Conservation (phyloP, 2,113 vertebrate genomes). For the Leptosomus discolor region DNA sequence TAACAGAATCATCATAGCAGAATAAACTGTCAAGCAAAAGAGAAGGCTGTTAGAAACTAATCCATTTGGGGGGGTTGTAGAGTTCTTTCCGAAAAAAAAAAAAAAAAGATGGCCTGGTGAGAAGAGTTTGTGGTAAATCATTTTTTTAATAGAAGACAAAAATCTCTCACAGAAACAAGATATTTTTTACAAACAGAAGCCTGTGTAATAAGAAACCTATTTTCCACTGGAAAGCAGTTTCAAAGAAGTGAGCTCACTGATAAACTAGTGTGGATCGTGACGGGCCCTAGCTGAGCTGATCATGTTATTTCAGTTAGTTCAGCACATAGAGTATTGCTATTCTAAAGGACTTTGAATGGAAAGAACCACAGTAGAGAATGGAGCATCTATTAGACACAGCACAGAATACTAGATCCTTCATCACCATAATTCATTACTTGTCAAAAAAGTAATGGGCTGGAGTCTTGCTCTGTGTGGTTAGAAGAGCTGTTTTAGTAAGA, state of each 20-base stretch:
- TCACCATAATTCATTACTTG: not conserved
- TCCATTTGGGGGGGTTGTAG: rapidly evolving
- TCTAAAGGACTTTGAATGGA: not conserved
- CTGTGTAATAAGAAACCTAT: not conserved
- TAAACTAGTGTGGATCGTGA: not conserved
- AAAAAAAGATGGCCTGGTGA: not conserved
- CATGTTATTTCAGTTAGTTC: not conserved
- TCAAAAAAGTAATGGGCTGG: not conserved
- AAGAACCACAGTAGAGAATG: not conserved
- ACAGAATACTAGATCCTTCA: not conserved
- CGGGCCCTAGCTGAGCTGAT: not conserved
- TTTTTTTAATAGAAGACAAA: not conserved
- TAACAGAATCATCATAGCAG: not conserved
- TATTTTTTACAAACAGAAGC: not conserved
- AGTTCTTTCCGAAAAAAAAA: rapidly evolving
- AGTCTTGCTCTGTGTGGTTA: not conserved
- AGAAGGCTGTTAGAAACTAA: not conserved
- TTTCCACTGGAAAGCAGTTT: not conserved
- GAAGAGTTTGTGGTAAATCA: not conserved
- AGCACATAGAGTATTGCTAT: not conserved
- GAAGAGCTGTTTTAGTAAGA: not conserved
- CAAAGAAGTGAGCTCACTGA: not conserved
- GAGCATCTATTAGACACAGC: not conserved
- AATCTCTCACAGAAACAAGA: not conserved
- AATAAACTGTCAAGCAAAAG: not conserved